phyloP scores from a whole-genome alignment of 2,797 vertebrate species.

The Lepidocolaptes lacrymiger region DNA sequence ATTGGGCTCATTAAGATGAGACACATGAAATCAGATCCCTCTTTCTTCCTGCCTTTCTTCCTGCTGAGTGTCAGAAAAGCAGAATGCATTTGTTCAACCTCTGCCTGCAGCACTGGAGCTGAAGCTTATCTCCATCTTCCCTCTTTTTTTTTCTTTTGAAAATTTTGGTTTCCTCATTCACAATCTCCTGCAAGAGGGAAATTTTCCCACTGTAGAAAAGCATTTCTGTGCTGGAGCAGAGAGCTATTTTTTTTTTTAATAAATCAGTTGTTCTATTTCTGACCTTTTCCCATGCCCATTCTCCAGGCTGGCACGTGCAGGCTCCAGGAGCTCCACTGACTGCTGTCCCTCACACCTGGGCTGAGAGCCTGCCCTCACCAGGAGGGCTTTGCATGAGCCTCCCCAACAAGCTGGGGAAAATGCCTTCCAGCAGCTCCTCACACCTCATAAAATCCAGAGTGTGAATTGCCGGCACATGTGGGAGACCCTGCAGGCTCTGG shows the following conservation, averaged over 20 bases:
- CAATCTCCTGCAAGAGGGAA: background rate
- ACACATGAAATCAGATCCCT: background rate
- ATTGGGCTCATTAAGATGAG: background rate
- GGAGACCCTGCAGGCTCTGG: background rate
- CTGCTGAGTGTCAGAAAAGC: background rate
- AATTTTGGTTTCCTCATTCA: background rate
- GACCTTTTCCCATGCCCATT: background rate
- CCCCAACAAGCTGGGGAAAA: background rate
- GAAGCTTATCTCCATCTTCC: background rate
- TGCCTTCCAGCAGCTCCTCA: constrained; percentile 46
- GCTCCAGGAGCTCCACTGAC: background rate
- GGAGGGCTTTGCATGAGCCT: background rate
- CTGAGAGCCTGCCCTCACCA: background rate
- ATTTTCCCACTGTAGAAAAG: background rate
- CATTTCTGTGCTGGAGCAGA: background rate
- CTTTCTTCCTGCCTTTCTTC: background rate
- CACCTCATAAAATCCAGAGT: constrained; percentile 31
- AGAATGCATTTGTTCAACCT: background rate
- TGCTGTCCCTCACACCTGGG: background rate
- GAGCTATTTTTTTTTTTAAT: fast-evolving
- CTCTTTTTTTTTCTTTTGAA: background rate
- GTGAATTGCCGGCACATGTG: background rate
- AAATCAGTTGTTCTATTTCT: background rate
- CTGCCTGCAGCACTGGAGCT: background rate
- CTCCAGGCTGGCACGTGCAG: background rate